Conservation (phyloP, 2,888 invertebrate species). For the Parnassius orleans region DNA sequence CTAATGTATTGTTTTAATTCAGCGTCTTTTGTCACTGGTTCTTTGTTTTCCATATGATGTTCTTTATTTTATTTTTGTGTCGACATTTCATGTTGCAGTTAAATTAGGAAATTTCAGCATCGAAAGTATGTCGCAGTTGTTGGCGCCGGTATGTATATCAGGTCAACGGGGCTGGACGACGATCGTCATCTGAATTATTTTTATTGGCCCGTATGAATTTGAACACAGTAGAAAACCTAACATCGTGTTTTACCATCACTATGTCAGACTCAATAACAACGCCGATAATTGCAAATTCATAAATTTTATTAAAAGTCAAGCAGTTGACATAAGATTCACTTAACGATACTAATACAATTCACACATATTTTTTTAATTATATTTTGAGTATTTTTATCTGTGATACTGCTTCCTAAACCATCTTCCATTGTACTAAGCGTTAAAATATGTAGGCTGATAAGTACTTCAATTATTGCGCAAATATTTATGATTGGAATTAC, state of each 20-base stretch:
- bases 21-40: slow-evolving; percentile 22
- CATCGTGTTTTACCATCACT: not conserved
- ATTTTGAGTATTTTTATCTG: too few species aligned
- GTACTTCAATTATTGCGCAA: too few species aligned
- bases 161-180: slow-evolving; percentile 55
- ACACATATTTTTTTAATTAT: too few species aligned
- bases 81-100: slow-evolving; percentile 42
- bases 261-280: not conserved
- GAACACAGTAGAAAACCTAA: slow-evolving; percentile 3
- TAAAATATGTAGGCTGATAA: too few species aligned
- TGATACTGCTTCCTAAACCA: too few species aligned
- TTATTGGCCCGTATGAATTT: slow-evolving; percentile 53
- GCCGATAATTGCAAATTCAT: too few species aligned
- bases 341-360: too few species aligned
- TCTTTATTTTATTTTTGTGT: slow-evolving; percentile 31
- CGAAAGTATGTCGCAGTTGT: slow-evolving; percentile 64
- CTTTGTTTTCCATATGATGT: slow-evolving; percentile 28
- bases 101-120: slow-evolving; percentile 53
- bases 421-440: too few species aligned
- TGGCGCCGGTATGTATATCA: slow-evolving; percentile 61
- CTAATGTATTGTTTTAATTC: slow-evolving; percentile 25
- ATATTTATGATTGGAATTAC: too few species aligned
- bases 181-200: slow-evolving; percentile 60
- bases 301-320: too few species aligned
- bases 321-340: too few species aligned